These are phyloP conservation scores for Drosophila malerkotliana DNA, from an alignment of 1,140 invertebrate genomes.

Conservation along the genomic window DNA sequence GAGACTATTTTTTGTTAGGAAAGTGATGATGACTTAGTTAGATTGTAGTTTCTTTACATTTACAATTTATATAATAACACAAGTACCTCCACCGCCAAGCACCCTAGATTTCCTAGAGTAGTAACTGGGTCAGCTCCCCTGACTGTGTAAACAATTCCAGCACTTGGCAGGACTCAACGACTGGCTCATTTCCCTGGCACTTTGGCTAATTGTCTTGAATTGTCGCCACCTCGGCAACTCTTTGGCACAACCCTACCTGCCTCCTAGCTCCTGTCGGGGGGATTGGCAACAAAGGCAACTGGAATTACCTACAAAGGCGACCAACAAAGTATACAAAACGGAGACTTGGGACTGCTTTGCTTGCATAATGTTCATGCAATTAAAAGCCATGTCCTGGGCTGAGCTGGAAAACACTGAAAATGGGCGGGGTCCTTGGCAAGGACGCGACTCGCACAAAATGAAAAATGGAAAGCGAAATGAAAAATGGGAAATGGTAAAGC, in stretches of 20 bases:
- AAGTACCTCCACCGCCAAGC: neutral
- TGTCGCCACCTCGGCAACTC: slow-evolving; percentile 54
- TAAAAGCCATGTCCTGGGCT: slow-evolving; percentile 63
- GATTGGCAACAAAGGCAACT: slow-evolving; percentile 13
- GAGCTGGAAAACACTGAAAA: neutral
- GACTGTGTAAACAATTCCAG: slow-evolving; percentile 28
- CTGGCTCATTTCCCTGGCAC: slow-evolving; percentile 63
- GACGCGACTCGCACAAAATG: slow-evolving; percentile 44
- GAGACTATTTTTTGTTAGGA: neutral
- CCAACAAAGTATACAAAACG: slow-evolving; percentile 54
- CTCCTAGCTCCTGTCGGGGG: slow-evolving; percentile 10
- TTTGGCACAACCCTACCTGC: slow-evolving; percentile 1
- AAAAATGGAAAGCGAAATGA: slow-evolving; percentile 56
- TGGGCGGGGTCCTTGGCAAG: slow-evolving; percentile 45
- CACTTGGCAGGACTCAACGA: slow-evolving; percentile 37
- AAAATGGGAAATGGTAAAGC: slow-evolving; percentile 41
- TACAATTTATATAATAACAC: slow-evolving; percentile 1
- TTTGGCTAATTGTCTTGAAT: slow-evolving; percentile 78
- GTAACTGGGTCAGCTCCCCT: slow-evolving; percentile 31
- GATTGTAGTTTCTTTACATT: neutral
- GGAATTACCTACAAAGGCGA: slow-evolving; percentile 32
- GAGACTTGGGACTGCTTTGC: slow-evolving; percentile 53
- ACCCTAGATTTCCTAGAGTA: slow-evolving; percentile 7
- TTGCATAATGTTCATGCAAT: slow-evolving; percentile 79
- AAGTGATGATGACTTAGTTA: neutral